Conservation (phyloP, 1,140 invertebrate genomes). For the Gyrodactylus salaris region DNA sequence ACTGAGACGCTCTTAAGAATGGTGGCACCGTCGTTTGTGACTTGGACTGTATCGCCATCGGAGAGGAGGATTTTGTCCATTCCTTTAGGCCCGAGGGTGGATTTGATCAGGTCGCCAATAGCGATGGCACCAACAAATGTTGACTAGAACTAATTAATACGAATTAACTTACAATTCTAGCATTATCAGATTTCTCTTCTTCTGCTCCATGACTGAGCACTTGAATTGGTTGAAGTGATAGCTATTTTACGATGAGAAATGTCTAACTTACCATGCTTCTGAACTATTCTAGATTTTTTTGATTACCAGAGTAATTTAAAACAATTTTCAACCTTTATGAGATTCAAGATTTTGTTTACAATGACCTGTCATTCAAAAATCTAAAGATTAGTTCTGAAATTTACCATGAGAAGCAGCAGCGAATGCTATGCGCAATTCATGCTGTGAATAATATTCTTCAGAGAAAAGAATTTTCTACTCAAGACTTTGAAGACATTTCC, state of each 20-base stretch:
- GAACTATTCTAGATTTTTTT: neutral
- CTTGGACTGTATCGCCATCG: slow-evolving; percentile 50
- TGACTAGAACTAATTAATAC: slow-evolving; percentile 24
- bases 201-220: slow-evolving; percentile 73
- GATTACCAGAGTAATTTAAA: no score
- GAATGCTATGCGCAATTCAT: neutral
- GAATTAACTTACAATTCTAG: slow-evolving; percentile 30
- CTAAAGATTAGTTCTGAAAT: neutral
- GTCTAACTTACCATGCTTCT: neutral
- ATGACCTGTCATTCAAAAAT: neutral
- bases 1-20: slow-evolving; percentile 81
- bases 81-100: slow-evolving; percentile 85
- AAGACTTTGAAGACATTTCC: neutral
- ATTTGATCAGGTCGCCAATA: slow-evolving; percentile 87
- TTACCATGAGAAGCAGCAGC: neutral
- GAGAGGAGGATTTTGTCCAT: slow-evolving; percentile 83
- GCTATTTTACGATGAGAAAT: neutral
- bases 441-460: neutral
- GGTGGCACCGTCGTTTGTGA: slow-evolving; percentile 96
- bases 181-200: slow-evolving; percentile 79
- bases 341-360: no score
- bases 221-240: slow-evolving; percentile 46
- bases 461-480: neutral
- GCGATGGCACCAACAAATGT: slow-evolving; percentile 89
- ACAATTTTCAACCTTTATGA: no score